These are phyloP conservation scores for Patella vulgata DNA, from an alignment of 1,140 invertebrate genomes.

Conservation along the genomic window DNA sequence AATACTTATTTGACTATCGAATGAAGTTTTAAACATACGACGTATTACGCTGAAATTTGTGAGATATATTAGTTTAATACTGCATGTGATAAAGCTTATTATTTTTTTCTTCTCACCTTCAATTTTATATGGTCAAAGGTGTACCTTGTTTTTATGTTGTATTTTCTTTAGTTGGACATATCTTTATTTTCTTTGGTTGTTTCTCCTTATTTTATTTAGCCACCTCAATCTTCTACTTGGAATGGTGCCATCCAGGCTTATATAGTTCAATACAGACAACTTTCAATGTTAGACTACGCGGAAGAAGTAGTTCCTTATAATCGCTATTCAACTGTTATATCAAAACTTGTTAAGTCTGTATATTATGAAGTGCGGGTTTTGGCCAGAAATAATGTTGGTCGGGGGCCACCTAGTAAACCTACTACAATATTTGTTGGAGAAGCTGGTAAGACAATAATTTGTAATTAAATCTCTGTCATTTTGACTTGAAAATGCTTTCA, in stretches of 20 bases:
- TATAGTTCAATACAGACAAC: constrained; percentile 73
- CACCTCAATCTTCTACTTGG: constrained; percentile 81
- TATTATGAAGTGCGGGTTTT: constrained; percentile 97
- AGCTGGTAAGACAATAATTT: constrained; percentile 75
- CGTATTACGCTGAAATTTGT: no score
- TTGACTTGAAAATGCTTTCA: no score
- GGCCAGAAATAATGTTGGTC: constrained; percentile 94
- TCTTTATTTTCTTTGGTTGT: neutral
- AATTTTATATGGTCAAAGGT: neutral
- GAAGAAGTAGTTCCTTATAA: constrained; percentile 39
- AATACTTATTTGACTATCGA: neutral
- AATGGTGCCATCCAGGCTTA: constrained; percentile 94
- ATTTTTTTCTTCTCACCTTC: no score
- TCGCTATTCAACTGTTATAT: constrained; percentile 25
- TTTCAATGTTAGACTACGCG: constrained; percentile 45
- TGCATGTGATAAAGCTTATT: no score
- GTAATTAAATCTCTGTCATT: no score
- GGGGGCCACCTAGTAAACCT: constrained; percentile 89
- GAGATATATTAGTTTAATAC: no score
- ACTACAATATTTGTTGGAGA: constrained; percentile 94
- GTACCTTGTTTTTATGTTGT: neutral
- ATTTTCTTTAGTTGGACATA: neutral
- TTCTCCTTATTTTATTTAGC: constrained; percentile 34
- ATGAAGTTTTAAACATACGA: no score
- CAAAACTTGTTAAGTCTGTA: constrained; percentile 47